Evolutionary conservation across 2,113 vertebrate genomes (phyloP).

Genomic region (Carlito syrichta): DNA sequence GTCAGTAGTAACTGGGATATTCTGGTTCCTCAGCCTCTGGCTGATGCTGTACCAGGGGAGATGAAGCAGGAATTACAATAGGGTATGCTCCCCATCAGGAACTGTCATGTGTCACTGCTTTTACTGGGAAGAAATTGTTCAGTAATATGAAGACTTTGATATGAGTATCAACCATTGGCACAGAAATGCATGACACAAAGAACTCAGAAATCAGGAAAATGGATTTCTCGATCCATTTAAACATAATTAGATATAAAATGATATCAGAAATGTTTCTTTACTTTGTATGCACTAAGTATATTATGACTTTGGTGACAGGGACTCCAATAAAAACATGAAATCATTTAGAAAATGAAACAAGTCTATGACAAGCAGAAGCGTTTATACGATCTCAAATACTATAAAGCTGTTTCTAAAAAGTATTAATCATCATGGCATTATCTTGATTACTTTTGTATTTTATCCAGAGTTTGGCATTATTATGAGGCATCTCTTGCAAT

Average conservation of each 20-base stretch:
- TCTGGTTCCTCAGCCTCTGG: neutral
- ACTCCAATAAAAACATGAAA: neutral
- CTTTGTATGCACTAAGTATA: neutral
- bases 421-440: neutral
- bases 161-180: neutral
- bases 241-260: constrained; percentile 23
- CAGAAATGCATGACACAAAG: neutral
- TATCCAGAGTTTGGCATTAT: neutral
- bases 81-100: neutral
- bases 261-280: constrained; percentile 32
- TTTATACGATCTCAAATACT: neutral
- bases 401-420: constrained; percentile 7
- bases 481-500: neutral
- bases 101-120: neutral
- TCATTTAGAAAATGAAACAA: constrained; percentile 32
- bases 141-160: constrained; percentile 15
- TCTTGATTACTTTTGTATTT: neutral
- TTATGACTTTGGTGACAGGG: constrained; percentile 12
- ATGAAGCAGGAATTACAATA: neutral
- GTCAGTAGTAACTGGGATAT: neutral
- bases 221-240: constrained; percentile 30
- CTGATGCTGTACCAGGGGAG: neutral
- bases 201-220: neutral
- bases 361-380: neutral
- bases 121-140: constrained; percentile 39